Percentiles rank a stretch among this genome's conserved stretches.
These are phyloP conservation scores for Drosophila busckii DNA, from an alignment of 1,140 invertebrate genomes.

Conservation along the genomic window DNA sequence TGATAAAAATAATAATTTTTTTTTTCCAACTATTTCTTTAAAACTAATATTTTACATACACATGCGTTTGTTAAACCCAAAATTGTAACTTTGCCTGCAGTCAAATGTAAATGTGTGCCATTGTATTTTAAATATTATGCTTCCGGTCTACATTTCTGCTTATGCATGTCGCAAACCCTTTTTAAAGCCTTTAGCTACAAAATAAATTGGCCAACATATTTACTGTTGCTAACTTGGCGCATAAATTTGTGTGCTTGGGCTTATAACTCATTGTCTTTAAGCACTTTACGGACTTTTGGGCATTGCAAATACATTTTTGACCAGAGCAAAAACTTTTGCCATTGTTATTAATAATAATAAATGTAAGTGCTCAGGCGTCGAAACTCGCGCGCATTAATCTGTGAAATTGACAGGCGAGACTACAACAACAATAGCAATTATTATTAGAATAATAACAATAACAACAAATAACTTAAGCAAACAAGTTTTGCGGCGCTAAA, in stretches of 20 bases:
- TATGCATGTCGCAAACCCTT: neutral
- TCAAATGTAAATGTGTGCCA: too few relatives aligned
- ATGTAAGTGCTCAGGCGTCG: conserved; percentile 51
- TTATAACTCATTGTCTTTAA: conserved; percentile 7
- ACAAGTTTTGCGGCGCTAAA: neutral
- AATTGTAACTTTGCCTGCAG: too few relatives aligned
- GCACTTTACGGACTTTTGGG: conserved; percentile 15
- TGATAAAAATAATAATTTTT: too few relatives aligned
- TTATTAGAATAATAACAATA: neutral
- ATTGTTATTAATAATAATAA: conserved; percentile 73
- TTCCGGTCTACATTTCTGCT: too few relatives aligned
- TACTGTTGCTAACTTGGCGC: neutral
- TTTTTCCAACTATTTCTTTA: too few relatives aligned
- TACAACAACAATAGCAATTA: conserved; percentile 1
- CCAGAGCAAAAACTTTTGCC: conserved; percentile 47
- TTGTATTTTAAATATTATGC: too few relatives aligned
- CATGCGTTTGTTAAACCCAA: too few relatives aligned
- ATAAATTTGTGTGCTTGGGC: neutral
- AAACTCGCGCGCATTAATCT: conserved; percentile 67
- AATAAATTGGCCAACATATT: conserved; percentile 29
- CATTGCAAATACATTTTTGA: conserved; percentile 66
- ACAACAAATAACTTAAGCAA: neutral
- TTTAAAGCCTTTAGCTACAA: conserved; percentile 5
- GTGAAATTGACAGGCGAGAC: conserved; percentile 62
- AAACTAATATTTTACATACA: too few relatives aligned